Evolutionary conservation across 1,140 invertebrate genomes (phyloP).

Genomic region (Ceratosolen solmsi): DNA sequence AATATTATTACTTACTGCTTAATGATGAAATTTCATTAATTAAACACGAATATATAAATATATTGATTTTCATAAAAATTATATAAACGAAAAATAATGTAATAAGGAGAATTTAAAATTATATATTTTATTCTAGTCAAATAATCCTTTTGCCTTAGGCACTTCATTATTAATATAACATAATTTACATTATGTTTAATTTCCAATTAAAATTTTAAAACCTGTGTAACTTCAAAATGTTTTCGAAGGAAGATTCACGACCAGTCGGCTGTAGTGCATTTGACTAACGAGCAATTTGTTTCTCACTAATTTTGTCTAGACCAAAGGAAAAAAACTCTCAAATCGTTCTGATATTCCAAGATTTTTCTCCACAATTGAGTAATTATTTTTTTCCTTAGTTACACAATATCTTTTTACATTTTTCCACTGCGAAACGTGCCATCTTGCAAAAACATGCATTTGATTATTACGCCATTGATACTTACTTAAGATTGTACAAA

Average conservation of each 20-base stretch:
- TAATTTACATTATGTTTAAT: too few species aligned
- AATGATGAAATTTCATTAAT: too few species aligned
- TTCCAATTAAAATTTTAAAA: too few species aligned
- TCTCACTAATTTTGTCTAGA: slow-evolving; percentile 22
- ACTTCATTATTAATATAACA: too few species aligned
- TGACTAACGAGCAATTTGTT: slow-evolving; percentile 16
- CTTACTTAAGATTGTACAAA: neutral
- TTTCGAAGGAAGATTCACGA: slow-evolving; percentile 35
- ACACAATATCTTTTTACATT: neutral
- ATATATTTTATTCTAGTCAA: too few species aligned
- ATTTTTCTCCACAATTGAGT: slow-evolving; percentile 20
- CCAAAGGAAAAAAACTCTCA: neutral
- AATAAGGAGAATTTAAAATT: too few species aligned
- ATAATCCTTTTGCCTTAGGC: too few species aligned
- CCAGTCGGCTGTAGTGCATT: slow-evolving; percentile 17
- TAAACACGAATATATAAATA: too few species aligned
- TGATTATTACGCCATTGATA: neutral
- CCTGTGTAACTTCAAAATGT: too few species aligned
- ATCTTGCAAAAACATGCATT: slow-evolving; percentile 7
- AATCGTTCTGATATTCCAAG: neutral
- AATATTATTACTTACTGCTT: too few species aligned
- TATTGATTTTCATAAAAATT: too few species aligned
- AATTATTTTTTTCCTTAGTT: slow-evolving; percentile 11
- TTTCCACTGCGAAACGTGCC: slow-evolving; percentile 4
- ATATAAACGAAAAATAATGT: too few species aligned